Evolutionary conservation across 1,140 invertebrate genomes (phyloP).

Genomic region (Listronotus oregonensis): DNA sequence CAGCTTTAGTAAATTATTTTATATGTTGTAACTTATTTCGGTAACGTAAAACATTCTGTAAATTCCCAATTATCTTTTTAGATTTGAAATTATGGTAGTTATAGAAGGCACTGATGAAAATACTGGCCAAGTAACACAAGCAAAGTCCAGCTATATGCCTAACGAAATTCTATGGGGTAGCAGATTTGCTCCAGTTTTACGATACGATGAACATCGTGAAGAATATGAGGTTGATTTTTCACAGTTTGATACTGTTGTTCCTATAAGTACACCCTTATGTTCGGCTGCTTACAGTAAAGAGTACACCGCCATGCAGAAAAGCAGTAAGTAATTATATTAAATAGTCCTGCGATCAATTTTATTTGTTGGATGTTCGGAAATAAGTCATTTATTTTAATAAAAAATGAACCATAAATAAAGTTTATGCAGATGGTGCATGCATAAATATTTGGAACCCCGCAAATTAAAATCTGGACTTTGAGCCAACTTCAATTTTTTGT

Average conservation of each 20-base stretch:
- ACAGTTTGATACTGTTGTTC: slow-evolving; percentile 33
- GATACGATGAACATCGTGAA: slow-evolving; percentile 61
- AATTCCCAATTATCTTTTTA: background rate
- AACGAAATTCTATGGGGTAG: slow-evolving; percentile 95
- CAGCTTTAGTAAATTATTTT: too few species aligned
- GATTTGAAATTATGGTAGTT: slow-evolving; percentile 67
- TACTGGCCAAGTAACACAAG: slow-evolving; percentile 62
- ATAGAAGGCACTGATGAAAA: slow-evolving; percentile 80
- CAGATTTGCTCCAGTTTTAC: slow-evolving; percentile 85
- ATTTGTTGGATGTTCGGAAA: too few species aligned
- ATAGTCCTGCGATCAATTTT: slow-evolving; percentile 1
- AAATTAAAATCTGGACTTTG: too few species aligned
- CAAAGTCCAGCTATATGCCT: slow-evolving; percentile 88
- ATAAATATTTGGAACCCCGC: too few species aligned
- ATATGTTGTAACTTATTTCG: background rate
- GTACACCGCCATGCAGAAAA: slow-evolving; percentile 19
- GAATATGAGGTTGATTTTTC: slow-evolving; percentile 42
- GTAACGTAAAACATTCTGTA: too few species aligned
- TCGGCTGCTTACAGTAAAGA: slow-evolving; percentile 32
- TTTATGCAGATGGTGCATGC: too few species aligned
- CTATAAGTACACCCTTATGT: slow-evolving; percentile 34
- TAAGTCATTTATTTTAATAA: too few species aligned
- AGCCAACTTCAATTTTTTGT: too few species aligned
- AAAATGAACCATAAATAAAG: too few species aligned
- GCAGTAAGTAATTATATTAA: slow-evolving; percentile 6